A percentile compares a stretch with the other conserved stretches of the same genome.
phyloP scores from a whole-genome alignment of 1,140 invertebrate genomes.

The Neodiprion lecontei region DNA sequence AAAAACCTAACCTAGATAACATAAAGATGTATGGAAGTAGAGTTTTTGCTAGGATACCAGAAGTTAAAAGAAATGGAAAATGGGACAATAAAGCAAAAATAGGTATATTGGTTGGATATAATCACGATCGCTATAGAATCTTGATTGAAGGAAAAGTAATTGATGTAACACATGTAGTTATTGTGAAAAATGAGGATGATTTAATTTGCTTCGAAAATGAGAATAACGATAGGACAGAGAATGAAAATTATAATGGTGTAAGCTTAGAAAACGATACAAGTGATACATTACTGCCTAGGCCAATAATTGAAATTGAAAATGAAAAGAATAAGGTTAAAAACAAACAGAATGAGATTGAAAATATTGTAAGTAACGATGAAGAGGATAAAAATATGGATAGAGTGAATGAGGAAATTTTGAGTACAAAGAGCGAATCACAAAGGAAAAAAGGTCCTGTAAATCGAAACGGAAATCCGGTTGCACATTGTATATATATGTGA shows the following conservation, averaged over 20 bases:
- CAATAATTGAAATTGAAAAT: neutral
- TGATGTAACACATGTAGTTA: neutral
- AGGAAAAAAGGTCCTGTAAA: slow-evolving; percentile 30
- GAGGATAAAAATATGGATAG: neutral
- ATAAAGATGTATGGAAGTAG: slow-evolving; percentile 35
- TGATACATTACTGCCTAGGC: slow-evolving; percentile 5
- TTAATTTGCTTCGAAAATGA: neutral
- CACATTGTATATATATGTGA: slow-evolving; percentile 42
- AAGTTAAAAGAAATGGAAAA: slow-evolving; percentile 44
- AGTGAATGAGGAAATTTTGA: slow-evolving; percentile 11
- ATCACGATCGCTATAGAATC: slow-evolving; percentile 1
- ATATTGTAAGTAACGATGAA: neutral
- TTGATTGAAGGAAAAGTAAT: slow-evolving; percentile 2
- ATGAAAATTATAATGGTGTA: slow-evolving; percentile 30
- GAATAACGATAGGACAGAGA: slow-evolving; percentile 25
- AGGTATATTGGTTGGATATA: neutral
- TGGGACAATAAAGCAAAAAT: slow-evolving; percentile 43
- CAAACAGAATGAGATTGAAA: neutral
- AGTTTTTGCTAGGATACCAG: slow-evolving; percentile 46
- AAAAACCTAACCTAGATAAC: slow-evolving; percentile 40
- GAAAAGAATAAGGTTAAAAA: neutral
- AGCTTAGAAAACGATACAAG: slow-evolving; percentile 25
- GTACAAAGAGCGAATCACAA: slow-evolving; percentile 28
- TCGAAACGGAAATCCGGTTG: slow-evolving; percentile 33
- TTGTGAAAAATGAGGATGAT: neutral